phyloP scores from a whole-genome alignment of 2,888 invertebrate genomes.

The Ceraclea dissimilis region DNA sequence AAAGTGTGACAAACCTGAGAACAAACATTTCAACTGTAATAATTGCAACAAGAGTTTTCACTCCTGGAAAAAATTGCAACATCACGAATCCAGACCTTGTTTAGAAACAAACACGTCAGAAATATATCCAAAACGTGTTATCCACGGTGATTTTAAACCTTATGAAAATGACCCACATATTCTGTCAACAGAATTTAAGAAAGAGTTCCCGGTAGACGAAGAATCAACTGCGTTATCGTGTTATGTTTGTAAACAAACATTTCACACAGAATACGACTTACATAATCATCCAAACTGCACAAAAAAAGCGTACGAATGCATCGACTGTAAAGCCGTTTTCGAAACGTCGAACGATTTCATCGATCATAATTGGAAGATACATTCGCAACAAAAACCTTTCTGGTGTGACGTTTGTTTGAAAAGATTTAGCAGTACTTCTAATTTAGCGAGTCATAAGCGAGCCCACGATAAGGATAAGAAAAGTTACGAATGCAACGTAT shows the following conservation, averaged over 20 bases:
- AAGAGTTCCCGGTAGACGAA: background rate
- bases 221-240: background rate
- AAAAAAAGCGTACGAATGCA: background rate
- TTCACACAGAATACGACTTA: background rate
- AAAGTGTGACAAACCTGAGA: background rate
- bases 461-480: background rate
- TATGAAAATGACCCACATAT: background rate
- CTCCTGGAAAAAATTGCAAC: background rate
- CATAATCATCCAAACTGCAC: background rate
- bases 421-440: background rate
- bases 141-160: background rate
- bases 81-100: background rate
- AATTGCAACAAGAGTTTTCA: background rate
- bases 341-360: background rate
- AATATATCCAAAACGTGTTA: background rate
- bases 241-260: background rate
- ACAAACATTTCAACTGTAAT: background rate
- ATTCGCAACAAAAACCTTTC: background rate
- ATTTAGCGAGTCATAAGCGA: background rate
- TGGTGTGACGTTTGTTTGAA: background rate
- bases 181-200: background rate
- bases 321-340: background rate
- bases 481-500: background rate
- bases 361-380: background rate
- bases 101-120: background rate